phyloP scores from a whole-genome alignment of 2,888 invertebrate genomes.

The Leptopilina syphax region DNA sequence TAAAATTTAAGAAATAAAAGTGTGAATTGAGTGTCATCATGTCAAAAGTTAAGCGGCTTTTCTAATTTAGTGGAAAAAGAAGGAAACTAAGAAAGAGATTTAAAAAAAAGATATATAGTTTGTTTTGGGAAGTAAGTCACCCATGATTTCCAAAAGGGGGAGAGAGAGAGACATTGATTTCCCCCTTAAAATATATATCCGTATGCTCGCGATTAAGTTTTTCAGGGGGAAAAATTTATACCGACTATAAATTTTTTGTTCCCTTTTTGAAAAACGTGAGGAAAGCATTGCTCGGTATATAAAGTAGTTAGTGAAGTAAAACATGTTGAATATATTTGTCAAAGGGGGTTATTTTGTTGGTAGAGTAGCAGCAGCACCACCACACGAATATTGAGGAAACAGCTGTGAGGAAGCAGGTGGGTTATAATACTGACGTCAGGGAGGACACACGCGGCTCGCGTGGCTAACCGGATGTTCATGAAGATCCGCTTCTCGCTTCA shows the following conservation, averaged over 20 bases:
- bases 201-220: neutral
- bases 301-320: neutral
- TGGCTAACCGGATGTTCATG: conserved; percentile 67
- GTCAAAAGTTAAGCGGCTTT: conserved; percentile 38
- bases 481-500: conserved; percentile 47
- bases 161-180: neutral
- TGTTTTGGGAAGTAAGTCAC: conserved; percentile 34
- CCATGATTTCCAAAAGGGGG: neutral
- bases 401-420: conserved; percentile 77
- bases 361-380: conserved; percentile 40
- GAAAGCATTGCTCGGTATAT: neutral
- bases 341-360: conserved; percentile 48
- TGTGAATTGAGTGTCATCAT: conserved; percentile 22
- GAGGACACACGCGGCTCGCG: conserved; percentile 72
- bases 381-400: conserved; percentile 69
- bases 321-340: neutral
- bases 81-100: neutral
- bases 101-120: neutral
- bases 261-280: neutral
- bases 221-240: conserved; percentile 15
- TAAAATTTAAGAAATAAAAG: neutral
- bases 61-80: conserved; percentile 1
- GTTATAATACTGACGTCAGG: conserved; percentile 67
- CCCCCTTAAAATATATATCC: too few relatives aligned
- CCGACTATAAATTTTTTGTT: neutral